A percentile compares a stretch with the other conserved stretches of the same genome.
Conservation (phyloP, 2,113 vertebrate species). For the Nipponia nippon region DNA sequence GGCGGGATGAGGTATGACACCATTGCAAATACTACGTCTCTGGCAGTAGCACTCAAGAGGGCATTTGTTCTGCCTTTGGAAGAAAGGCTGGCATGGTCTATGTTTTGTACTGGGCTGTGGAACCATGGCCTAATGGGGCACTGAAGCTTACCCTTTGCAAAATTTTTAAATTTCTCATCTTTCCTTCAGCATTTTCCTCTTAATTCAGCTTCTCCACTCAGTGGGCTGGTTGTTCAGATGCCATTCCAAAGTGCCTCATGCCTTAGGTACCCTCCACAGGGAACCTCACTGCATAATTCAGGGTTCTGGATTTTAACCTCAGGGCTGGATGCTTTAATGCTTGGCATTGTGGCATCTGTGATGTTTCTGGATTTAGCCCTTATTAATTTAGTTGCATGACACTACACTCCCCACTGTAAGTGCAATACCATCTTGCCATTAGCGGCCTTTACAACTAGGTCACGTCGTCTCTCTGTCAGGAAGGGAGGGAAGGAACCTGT, state of each 20-base stretch:
- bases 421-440: neutral
- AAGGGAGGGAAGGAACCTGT: neutral
- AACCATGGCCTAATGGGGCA: neutral
- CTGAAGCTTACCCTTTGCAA: neutral
- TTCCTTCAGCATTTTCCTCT: neutral
- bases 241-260: neutral
- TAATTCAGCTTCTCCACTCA: neutral
- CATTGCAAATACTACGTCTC: neutral
- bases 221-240: neutral
- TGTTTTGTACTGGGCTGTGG: neutral
- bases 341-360: neutral
- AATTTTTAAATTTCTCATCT: neutral
- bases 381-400: neutral
- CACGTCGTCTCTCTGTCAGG: accelerated
- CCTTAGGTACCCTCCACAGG: neutral
- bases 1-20: neutral
- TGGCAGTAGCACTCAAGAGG: neutral
- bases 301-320: neutral
- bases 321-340: neutral
- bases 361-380: neutral
- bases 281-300: neutral
- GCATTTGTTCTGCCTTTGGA: neutral
- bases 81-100: neutral
- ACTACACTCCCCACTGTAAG: neutral
- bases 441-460: neutral